Base-by-base conservation (phyloP, 1,140 invertebrate species). In the Metaphire vulgaris region DNA sequence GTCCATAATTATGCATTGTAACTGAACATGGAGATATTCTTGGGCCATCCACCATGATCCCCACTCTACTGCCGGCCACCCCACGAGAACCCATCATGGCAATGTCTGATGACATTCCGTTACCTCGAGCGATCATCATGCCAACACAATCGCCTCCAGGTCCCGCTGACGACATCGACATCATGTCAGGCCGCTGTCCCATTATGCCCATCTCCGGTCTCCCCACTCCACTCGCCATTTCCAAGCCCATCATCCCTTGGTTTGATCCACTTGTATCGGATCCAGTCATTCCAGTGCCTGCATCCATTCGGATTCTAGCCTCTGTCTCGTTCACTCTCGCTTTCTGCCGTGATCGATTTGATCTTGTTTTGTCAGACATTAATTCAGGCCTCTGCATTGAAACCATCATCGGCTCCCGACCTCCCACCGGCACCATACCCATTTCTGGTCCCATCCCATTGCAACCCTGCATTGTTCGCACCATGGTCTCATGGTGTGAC, bases 371-470 rank as follows among this genome's bases (percentile, higher is more conserved):
- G 6, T 56, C 41, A 21, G 21, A 12, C 41, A 56, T 21, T 21
- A 56, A 12, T 56, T 56, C 41, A 12, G 41, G 41, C 75, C 75
- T 78, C 77, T 71, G 75, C 14, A 76, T 69, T 1, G 67, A n/a
- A n/a, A n/a, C 41, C 41, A 56, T 56, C 41, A 56, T 56, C 6
- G 69, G 74, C 26, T 41, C 69, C 67, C 56, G 74, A 65, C 76
- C 76, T 68, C 69, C 68, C 64, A 78, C 79, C 86, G 69, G 72
- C 16, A 80, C 80, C 77, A 83, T 79, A 30, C 76, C 87, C 66
- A 81, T 80, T 69, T 80, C 80, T 77, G 83, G 82, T 34, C 78
- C 76, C 41, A 56, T 56, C 41, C 41, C n/a, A n/a, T n/a, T 26
- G 14, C n/a, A 28, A 26, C 67, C 67, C 2, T 6, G 67, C 67